Evolutionary conservation across 2,888 invertebrate species (phyloP), one percentile per base, ranked within the genome.

Genomic region (Agriotes lineatus): DNA sequence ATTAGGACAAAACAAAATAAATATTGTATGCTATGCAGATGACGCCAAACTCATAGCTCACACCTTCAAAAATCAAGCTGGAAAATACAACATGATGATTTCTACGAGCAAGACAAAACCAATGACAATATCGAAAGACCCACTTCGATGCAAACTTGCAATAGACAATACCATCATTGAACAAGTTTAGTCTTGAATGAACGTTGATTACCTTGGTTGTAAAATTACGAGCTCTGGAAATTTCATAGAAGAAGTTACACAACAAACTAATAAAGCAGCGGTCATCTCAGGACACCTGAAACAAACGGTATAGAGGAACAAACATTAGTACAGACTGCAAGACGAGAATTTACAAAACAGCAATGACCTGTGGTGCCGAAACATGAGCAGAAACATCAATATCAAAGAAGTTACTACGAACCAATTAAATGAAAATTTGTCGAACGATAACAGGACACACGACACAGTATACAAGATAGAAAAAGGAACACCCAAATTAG

Each of bases 261-360:
- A 7, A 3, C 57, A 57, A 42, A 19, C 20, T 2, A 57, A 18
- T 2, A 42, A 39, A 12, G 44, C 42, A 39, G 44, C 44, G 6
- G 20, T 10, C 12, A 30, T 58, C 10, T 42, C 58, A 16, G 42
- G 58, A 25, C 16, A 42, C n/a, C 25, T 42, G 4, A 19, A 22
- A 22, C 7, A 58, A 12, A 22, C 12, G 2, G 39, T 37, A 37
- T 37, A 6, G 33, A 56, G 25, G 6, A 57, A 37, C 12, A 57
- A 58, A 42, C 14, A 58, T 58, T 1, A 6, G 22, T 14, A 16
- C 12, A n/a, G 58, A 42, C 39, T 9, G 59, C 19, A 70, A 70
- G 37, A 60, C 59, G 18, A 56, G 50, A 58, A 57, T 65, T n/a
- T 73, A 71, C 50, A 70, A 67, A 39, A 71, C 65, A 44, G 57